Evolutionary conservation across 1,140 invertebrate species (phyloP).

Genomic region (Drosophila ercepeae): DNA sequence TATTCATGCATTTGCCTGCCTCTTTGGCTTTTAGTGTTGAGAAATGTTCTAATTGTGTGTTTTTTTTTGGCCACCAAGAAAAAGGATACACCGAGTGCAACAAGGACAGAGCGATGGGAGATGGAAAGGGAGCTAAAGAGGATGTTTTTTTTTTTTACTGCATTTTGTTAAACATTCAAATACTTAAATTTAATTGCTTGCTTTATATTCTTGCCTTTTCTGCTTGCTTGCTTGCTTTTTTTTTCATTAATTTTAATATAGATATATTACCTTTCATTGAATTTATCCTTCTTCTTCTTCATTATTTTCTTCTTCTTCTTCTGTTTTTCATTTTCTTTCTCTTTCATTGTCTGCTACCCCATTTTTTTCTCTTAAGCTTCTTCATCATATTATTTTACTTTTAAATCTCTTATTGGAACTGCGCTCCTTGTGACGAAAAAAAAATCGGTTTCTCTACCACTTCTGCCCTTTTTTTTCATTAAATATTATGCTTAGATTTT

Average conservation of each 20-base stretch:
- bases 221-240: conserved; percentile 35
- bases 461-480: conserved; percentile 35
- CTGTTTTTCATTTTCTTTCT: background rate
- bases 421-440: conserved; percentile 76
- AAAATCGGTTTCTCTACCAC: conserved; percentile 44
- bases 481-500: conserved; percentile 64
- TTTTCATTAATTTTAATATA: conserved; percentile 75
- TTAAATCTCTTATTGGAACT: conserved; percentile 57
- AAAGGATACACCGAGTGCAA: background rate
- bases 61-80: background rate
- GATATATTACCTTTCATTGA: conserved; percentile 79
- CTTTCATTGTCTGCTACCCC: background rate
- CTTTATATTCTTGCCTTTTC: conserved; percentile 73
- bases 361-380: background rate
- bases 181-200: conserved; percentile 81
- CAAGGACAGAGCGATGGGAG: conserved; percentile 1
- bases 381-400: conserved; percentile 6
- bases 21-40: conserved; percentile 8
- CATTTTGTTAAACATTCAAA: conserved; percentile 74
- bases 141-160: conserved; percentile 40
- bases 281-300: conserved; percentile 40
- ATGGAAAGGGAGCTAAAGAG: conserved; percentile 50
- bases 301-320: background rate
- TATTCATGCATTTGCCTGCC: background rate
- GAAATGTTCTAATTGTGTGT: background rate